A percentile compares a stretch with the other conserved stretches of the same genome.
These are phyloP conservation scores for Megaustenia siamemsis DNA, from an alignment of 2,888 invertebrate species.

Conservation along the genomic window DNA sequence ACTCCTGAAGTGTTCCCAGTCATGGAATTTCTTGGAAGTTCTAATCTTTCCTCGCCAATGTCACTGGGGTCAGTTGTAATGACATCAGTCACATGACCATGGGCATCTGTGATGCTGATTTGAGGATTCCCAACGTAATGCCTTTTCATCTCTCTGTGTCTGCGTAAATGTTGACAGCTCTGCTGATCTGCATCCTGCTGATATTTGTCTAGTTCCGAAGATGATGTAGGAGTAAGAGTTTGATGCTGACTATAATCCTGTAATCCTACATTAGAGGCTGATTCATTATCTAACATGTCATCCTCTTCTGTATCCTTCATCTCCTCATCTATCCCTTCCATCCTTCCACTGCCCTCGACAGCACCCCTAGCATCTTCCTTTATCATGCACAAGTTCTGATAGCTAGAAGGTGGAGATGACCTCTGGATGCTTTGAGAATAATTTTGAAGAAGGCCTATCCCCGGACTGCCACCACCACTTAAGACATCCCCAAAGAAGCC, in stretches of 20 bases:
- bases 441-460: slow-evolving; percentile 58
- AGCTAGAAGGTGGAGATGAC: slow-evolving; percentile 76
- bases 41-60: slow-evolving; percentile 40
- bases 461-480: neutral
- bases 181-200: slow-evolving; percentile 9
- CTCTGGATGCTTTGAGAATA: slow-evolving; percentile 68
- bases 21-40: slow-evolving; percentile 17
- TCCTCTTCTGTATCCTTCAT: slow-evolving; percentile 50
- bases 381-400: slow-evolving; percentile 79
- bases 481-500: slow-evolving; percentile 31
- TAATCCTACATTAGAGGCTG: slow-evolving; percentile 47
- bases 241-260: slow-evolving; percentile 56
- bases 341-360: slow-evolving; percentile 42
- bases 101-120: slow-evolving; percentile 94
- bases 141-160: slow-evolving; percentile 33
- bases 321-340: slow-evolving; percentile 56
- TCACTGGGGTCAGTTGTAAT: slow-evolving; percentile 49
- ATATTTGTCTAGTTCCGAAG: slow-evolving; percentile 41
- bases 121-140: slow-evolving; percentile 85
- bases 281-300: slow-evolving; percentile 60
- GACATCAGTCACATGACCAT: slow-evolving; percentile 83
- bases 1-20: slow-evolving; percentile 25
- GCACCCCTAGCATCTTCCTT: slow-evolving; percentile 76
- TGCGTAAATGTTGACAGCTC: slow-evolving; percentile 19
- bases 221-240: slow-evolving; percentile 43